phyloP scores from a whole-genome alignment of 2,797 vertebrate species.

The Oceanodroma leucorhoa region DNA sequence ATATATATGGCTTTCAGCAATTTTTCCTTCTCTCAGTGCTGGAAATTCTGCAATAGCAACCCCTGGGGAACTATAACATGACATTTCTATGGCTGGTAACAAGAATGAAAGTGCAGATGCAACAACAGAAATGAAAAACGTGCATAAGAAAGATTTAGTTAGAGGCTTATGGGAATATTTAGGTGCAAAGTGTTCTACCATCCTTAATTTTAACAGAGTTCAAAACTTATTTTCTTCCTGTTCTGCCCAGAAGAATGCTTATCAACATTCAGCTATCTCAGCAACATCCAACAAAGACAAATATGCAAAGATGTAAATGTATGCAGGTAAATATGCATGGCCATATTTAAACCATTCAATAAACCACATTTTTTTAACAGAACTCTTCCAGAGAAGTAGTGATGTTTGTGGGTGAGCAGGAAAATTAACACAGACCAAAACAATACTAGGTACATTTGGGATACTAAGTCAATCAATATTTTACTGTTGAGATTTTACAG shows the following conservation, averaged over 20 bases:
- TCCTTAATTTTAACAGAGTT: background rate
- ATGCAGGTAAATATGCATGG: background rate
- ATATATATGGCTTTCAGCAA: constrained; percentile 22
- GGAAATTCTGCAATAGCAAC: constrained; percentile 29
- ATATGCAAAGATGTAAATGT: background rate
- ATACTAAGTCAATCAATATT: background rate
- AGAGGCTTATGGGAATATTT: constrained; percentile 11
- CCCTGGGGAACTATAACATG: constrained; percentile 12
- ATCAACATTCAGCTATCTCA: background rate
- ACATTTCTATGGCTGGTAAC: constrained; percentile 36
- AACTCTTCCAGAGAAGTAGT: background rate
- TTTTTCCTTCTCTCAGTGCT: constrained; percentile 12
- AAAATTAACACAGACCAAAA: background rate
- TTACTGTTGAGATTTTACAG: background rate
- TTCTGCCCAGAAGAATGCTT: background rate
- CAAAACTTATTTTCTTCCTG: background rate
- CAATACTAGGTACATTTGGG: background rate
- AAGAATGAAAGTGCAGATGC: constrained; percentile 43
- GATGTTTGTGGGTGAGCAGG: background rate
- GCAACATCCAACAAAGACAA: background rate
- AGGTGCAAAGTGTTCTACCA: constrained; percentile 44
- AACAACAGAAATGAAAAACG: constrained; percentile 38
- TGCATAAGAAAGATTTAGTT: background rate
- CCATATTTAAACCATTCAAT: background rate
- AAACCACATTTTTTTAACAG: background rate